Percentiles rank a stretch among this genome's conserved stretches.
These are phyloP conservation scores for Hermaeophaga mercurialis DNA, from an alignment of 2,888 invertebrate genomes.

Conservation along the genomic window DNA sequence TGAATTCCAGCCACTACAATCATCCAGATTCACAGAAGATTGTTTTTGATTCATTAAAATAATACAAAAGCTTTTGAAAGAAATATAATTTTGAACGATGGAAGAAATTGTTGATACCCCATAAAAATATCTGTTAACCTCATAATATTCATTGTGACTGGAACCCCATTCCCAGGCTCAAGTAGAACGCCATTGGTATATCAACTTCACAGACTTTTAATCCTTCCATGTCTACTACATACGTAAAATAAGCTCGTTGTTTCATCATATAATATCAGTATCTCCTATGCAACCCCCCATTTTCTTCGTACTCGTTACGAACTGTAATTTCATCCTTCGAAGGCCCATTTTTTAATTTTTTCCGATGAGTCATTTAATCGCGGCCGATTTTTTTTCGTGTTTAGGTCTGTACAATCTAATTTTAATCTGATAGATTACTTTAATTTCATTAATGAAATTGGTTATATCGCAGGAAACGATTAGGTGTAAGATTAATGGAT, in stretches of 20 bases:
- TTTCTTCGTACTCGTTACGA: background rate
- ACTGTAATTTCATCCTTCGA: slow-evolving; percentile 18
- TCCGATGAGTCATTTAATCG: slow-evolving; percentile 25
- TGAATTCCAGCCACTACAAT: no score
- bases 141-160: no score
- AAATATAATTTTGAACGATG: no score
- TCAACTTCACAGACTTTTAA: slow-evolving; percentile 12
- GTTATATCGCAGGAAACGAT: slow-evolving; percentile 27
- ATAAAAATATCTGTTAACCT: no score
- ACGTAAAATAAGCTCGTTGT: slow-evolving; percentile 15
- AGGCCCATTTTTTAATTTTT: slow-evolving; percentile 17
- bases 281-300: background rate
- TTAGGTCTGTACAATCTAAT: slow-evolving; percentile 26
- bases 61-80: no score
- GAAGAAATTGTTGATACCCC: no score
- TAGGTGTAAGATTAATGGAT: slow-evolving; percentile 45
- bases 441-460: slow-evolving; percentile 50
- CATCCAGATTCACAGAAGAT: no score
- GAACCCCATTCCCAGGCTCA: no score
- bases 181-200: slow-evolving; percentile 17
- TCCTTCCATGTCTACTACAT: slow-evolving; percentile 19
- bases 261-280: slow-evolving; percentile 25
- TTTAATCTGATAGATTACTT: slow-evolving; percentile 46
- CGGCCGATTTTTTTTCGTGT: slow-evolving; percentile 18
- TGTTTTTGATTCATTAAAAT: no score